A percentile compares a stretch with the other conserved stretches of the same genome.
Evolutionary conservation across 2,888 invertebrate genomes (phyloP).

Genomic region (Ceramica pisi): DNA sequence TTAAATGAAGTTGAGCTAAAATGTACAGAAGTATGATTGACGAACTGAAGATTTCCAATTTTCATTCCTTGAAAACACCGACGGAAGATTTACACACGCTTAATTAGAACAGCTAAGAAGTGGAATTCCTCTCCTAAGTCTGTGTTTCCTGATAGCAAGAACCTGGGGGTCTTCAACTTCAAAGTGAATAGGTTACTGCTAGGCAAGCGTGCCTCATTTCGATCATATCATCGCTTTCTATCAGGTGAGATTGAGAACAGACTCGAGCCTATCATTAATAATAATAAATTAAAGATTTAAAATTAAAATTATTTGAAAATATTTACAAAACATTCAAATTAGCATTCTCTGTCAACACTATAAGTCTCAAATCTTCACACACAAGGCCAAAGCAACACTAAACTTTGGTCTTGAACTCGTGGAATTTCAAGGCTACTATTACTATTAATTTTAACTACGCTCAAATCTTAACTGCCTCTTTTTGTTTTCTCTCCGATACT

Average conservation of each 20-base stretch:
- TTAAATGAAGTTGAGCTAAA: constrained; percentile 7
- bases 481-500: constrained; percentile 34
- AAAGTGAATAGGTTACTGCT: no score
- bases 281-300: no score
- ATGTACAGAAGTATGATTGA: not conserved
- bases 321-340: not conserved
- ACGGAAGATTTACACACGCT: not conserved
- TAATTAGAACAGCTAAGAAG: no score
- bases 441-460: constrained; percentile 42
- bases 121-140: no score
- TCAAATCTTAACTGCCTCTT: constrained; percentile 25
- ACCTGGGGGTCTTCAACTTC: no score
- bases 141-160: no score
- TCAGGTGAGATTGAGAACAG: no score
- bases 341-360: not conserved
- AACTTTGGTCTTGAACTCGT: constrained; percentile 56
- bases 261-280: no score
- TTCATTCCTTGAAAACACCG: not conserved
- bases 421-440: constrained; percentile 35
- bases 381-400: constrained; percentile 12
- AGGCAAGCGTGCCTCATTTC: no score
- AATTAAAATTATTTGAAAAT: not conserved
- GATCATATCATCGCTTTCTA: no score
- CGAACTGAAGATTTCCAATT: not conserved
- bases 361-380: constrained; percentile 2